phyloP scores from a whole-genome alignment of 2,113 vertebrate genomes.

The Spilogale gracilis region DNA sequence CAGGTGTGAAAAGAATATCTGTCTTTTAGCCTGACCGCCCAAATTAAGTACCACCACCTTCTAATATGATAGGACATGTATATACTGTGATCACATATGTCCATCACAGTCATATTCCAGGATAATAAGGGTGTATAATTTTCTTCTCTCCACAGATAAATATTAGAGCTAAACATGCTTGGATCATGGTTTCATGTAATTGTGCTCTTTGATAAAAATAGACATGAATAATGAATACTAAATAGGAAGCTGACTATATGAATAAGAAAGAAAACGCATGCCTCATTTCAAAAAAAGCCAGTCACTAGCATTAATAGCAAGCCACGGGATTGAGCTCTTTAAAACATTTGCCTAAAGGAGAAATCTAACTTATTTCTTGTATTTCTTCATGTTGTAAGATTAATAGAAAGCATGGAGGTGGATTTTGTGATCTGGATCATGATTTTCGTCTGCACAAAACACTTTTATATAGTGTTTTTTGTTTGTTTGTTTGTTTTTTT shows the following conservation, averaged over 20 bases:
- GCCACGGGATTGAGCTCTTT: slow-evolving; percentile 64
- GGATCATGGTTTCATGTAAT: slow-evolving; percentile 64
- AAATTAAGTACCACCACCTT: slow-evolving; percentile 12
- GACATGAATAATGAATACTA: slow-evolving; percentile 80
- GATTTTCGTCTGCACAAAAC: slow-evolving; percentile 58
- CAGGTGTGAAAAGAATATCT: not conserved
- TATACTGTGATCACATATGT: not conserved
- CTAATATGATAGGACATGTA: not conserved
- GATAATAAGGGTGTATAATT: slow-evolving; percentile 16
- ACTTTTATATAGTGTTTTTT: not conserved
- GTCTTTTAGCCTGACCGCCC: not conserved
- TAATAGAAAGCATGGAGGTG: slow-evolving; percentile 65
- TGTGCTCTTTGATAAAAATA: slow-evolving; percentile 79
- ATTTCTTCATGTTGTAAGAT: slow-evolving; percentile 67
- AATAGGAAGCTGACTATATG: slow-evolving; percentile 68
- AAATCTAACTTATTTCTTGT: slow-evolving; percentile 75
- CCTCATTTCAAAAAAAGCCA: slow-evolving; percentile 67
- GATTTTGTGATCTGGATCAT: slow-evolving; percentile 59
- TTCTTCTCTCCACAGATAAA: slow-evolving; percentile 64
- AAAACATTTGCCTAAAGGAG: slow-evolving; percentile 73
- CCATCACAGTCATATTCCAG: not conserved
- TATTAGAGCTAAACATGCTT: slow-evolving; percentile 60
- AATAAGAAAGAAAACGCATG: slow-evolving; percentile 70
- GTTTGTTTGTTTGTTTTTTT: no score
- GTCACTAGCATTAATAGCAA: slow-evolving; percentile 59